These are phyloP conservation scores for Alentia gelatinosa DNA, from an alignment of 2,888 invertebrate genomes.

Conservation along the genomic window DNA sequence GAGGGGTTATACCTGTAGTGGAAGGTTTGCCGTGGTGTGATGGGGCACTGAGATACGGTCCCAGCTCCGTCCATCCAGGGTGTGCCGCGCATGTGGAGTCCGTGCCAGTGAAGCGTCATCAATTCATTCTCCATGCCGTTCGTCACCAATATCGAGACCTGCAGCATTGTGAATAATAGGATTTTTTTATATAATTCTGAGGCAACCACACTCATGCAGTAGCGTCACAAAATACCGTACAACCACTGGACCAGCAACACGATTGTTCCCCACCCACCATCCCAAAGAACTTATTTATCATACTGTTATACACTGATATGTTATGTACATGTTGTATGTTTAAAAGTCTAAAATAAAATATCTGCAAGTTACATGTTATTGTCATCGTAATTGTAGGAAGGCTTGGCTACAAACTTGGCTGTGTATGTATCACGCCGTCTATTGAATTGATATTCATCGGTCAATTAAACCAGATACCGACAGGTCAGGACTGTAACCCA, in stretches of 20 bases:
- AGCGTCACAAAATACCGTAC: not conserved
- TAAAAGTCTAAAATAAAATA: too few species aligned
- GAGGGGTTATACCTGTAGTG: conserved; percentile 70
- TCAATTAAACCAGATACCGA: too few species aligned
- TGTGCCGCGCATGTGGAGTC: conserved; percentile 69
- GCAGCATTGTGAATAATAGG: not conserved
- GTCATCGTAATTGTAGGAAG: too few species aligned
- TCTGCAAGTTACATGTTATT: too few species aligned
- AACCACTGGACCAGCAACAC: not conserved
- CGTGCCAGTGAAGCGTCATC: conserved; percentile 75
- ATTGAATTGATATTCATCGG: too few species aligned
- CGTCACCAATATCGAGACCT: conserved; percentile 59
- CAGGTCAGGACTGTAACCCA: too few species aligned
- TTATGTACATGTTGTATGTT: too few species aligned
- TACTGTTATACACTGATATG: too few species aligned
- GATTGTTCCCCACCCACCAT: too few species aligned
- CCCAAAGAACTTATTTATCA: too few species aligned
- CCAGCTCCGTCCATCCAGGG: conserved; percentile 74
- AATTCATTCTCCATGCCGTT: conserved; percentile 66
- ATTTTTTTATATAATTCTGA: not conserved
- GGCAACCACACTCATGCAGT: not conserved
- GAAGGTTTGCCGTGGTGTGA: conserved; percentile 71
- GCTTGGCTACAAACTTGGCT: too few species aligned
- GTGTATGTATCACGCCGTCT: too few species aligned
- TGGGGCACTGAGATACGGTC: conserved; percentile 74